A percentile compares a stretch with the other conserved stretches of the same genome.
These are phyloP conservation scores for Pangasius mekongensis DNA, from an alignment of 2,797 vertebrate genomes.

Conservation along the genomic window DNA sequence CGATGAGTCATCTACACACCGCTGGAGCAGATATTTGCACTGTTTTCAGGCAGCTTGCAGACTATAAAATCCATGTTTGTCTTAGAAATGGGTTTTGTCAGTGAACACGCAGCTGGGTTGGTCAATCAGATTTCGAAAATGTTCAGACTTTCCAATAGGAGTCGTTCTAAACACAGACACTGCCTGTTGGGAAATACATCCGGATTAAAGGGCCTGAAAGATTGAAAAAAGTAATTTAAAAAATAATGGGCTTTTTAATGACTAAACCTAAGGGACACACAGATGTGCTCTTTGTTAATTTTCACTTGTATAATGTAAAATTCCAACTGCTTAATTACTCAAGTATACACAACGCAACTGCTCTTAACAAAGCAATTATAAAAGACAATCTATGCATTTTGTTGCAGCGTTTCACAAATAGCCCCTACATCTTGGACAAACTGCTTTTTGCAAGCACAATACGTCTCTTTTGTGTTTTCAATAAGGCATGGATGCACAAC, in stretches of 20 bases:
- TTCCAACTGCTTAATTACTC: slow-evolving; percentile 88
- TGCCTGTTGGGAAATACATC: slow-evolving; percentile 85
- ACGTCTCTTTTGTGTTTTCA: slow-evolving; percentile 21
- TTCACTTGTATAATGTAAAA: slow-evolving; percentile 89
- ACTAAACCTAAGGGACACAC: slow-evolving; percentile 88
- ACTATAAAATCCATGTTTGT: slow-evolving; percentile 61
- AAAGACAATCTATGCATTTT: slow-evolving; percentile 65
- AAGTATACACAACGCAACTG: slow-evolving; percentile 84
- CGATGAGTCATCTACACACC: slow-evolving; percentile 52
- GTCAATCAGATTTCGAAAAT: slow-evolving; percentile 73
- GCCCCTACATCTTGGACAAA: slow-evolving; percentile 61
- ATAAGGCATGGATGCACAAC: slow-evolving; percentile 11
- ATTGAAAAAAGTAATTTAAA: slow-evolving; percentile 89
- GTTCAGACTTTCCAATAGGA: slow-evolving; percentile 83
- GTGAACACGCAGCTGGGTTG: slow-evolving; percentile 63
- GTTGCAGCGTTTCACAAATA: slow-evolving; percentile 64
- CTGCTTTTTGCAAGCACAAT: slow-evolving; percentile 8
- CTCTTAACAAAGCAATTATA: slow-evolving; percentile 84
- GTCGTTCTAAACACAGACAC: slow-evolving; percentile 78
- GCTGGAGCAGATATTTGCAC: slow-evolving; percentile 50
- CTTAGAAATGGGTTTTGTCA: slow-evolving; percentile 69
- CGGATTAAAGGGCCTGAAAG: slow-evolving; percentile 86
- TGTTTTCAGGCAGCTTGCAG: slow-evolving; percentile 61
- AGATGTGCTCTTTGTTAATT: slow-evolving; percentile 89
- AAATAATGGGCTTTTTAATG: slow-evolving; percentile 92